Percentiles rank a stretch among this genome's conserved stretches.
Evolutionary conservation across 1,140 invertebrate genomes (phyloP).

Genomic region (Pentalonia nigronervosa): DNA sequence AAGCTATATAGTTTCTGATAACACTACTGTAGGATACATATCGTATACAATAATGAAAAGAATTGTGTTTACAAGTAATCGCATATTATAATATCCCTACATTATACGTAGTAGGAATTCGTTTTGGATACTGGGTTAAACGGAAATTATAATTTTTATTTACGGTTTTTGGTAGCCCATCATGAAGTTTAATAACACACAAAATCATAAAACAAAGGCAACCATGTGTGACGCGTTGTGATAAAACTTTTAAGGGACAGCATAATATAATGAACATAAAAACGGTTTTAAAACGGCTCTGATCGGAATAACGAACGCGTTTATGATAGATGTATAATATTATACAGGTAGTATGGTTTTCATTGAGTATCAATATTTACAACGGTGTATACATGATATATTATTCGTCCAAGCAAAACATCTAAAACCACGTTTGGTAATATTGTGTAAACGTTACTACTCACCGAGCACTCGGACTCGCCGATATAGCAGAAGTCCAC

Average conservation of each 20-base stretch:
- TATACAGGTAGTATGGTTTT: background rate
- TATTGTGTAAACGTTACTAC: slow-evolving; percentile 61
- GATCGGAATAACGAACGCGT: background rate
- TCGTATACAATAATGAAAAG: too few species aligned
- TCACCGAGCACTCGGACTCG: slow-evolving; percentile 87
- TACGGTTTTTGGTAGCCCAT: background rate
- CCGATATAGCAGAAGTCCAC: slow-evolving; percentile 92
- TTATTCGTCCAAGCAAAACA: background rate
- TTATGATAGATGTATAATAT: background rate
- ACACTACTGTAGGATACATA: too few species aligned
- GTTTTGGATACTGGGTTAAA: background rate
- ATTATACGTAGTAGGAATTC: background rate
- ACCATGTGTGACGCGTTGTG: background rate
- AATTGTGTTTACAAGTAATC: too few species aligned
- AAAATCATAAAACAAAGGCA: background rate
- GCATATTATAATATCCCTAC: background rate
- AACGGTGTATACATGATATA: background rate
- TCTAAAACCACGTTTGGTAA: background rate
- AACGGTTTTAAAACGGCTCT: background rate
- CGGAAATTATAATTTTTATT: background rate
- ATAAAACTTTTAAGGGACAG: background rate
- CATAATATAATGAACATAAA: background rate
- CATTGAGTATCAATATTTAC: background rate
- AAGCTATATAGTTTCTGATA: background rate
- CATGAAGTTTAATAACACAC: background rate